phyloP scores from a whole-genome alignment of 2,888 invertebrate genomes.

The Chorisops tibialis region DNA sequence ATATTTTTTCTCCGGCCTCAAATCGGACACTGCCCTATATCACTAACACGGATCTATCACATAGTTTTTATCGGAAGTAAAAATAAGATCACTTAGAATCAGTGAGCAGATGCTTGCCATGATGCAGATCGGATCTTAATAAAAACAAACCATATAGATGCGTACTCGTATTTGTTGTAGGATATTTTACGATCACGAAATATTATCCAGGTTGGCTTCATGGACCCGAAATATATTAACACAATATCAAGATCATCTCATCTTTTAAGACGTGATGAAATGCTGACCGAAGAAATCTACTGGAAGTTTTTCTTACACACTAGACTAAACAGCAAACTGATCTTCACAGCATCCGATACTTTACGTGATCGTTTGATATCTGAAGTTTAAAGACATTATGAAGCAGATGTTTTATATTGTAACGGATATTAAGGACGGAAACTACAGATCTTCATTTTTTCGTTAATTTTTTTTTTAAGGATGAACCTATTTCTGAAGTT shows the following conservation, averaged over 20 bases:
- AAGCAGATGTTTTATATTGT: background rate
- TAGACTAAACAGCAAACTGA: too few species aligned
- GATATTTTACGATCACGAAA: background rate
- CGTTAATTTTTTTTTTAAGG: too few species aligned
- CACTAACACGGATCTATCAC: background rate
- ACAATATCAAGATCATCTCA: background rate
- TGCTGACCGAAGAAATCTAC: background rate
- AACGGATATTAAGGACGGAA: background rate
- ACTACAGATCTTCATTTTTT: too few species aligned
- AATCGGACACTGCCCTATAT: background rate
- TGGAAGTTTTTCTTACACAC: background rate
- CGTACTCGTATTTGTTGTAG: background rate
- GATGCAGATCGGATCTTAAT: background rate
- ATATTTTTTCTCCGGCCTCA: too few species aligned
- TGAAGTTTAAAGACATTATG: too few species aligned
- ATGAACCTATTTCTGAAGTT: too few species aligned
- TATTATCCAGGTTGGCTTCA: background rate
- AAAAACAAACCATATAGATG: background rate
- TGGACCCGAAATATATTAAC: background rate
- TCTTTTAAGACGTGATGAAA: too few species aligned
- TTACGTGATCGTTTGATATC: too few species aligned
- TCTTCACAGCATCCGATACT: slow-evolving; percentile 10
- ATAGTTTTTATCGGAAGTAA: background rate
- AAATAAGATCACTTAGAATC: background rate
- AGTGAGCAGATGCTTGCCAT: background rate